Evolutionary conservation across 2,797 vertebrate species (phyloP).

Genomic region (Alauda arvensis): DNA sequence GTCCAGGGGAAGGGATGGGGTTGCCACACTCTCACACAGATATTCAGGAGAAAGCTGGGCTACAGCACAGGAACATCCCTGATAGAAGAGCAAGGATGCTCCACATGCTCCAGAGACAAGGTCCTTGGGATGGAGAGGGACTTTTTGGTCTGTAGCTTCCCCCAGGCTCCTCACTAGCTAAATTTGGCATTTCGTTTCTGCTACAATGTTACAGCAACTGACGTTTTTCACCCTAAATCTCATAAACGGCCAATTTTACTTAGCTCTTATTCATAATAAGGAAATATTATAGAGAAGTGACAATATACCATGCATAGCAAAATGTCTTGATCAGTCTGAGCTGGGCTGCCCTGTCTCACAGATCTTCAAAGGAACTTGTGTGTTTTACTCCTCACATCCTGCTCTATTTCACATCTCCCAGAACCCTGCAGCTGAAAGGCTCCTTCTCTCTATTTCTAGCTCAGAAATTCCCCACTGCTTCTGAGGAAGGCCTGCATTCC

Average conservation of each 20-base stretch:
- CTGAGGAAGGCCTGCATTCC: background rate
- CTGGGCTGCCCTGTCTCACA: background rate
- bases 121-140: background rate
- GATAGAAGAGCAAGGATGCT: background rate
- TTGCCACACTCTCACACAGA: accelerated
- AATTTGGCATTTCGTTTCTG: background rate
- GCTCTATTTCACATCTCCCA: background rate
- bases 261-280: background rate
- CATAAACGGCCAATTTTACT: background rate
- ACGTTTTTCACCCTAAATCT: background rate
- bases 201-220: background rate
- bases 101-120: accelerated
- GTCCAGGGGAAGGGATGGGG: background rate
- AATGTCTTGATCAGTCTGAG: background rate
- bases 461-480: background rate
- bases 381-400: background rate
- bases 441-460: background rate
- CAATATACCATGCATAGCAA: background rate
- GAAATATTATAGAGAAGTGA: background rate
- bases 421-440: background rate
- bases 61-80: background rate
- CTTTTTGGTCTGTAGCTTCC: background rate
- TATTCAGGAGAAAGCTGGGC: background rate
- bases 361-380: slow-evolving; percentile 4
- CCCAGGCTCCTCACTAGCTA: background rate